phyloP scores from a whole-genome alignment of 2,797 vertebrate genomes.

The Neoniphon sammara region DNA sequence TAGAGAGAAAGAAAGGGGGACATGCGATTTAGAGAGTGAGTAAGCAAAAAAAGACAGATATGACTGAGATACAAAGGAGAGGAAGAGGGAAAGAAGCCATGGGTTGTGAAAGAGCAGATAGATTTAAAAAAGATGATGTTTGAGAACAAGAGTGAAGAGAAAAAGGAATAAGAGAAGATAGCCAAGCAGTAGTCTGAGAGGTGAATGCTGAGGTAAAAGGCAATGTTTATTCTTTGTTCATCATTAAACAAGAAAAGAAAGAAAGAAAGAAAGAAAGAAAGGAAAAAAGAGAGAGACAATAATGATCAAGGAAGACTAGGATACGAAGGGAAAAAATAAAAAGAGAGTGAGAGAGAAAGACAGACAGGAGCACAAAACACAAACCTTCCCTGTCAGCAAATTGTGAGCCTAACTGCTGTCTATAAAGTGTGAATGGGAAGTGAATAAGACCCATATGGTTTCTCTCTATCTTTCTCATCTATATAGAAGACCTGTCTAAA shows the following conservation, averaged over 20 bases:
- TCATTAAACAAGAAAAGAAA: background rate
- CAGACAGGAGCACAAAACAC: constrained; percentile 53
- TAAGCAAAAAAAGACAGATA: background rate
- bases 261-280: background rate
- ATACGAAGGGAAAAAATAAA: constrained; percentile 28
- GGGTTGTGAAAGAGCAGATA: background rate
- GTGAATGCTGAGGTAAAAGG: constrained; percentile 4
- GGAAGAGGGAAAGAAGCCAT: background rate
- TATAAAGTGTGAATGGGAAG: constrained; percentile 68
- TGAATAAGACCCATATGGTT: constrained; percentile 73
- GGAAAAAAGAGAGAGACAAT: constrained; percentile 1
- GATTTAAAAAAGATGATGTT: background rate
- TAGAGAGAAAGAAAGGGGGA: constrained; percentile 1
- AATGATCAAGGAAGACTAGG: constrained; percentile 15
- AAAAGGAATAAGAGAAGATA: background rate
- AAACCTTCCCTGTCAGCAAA: constrained; percentile 69
- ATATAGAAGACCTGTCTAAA: constrained; percentile 77
- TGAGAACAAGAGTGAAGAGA: background rate
- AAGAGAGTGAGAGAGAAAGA: constrained; percentile 34
- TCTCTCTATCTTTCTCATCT: constrained; percentile 68
- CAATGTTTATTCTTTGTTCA: too few relatives aligned
- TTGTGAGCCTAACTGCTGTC: constrained; percentile 64
- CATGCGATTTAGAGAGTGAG: background rate
- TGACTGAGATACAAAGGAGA: background rate
- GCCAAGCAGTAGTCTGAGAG: background rate